phyloP scores from a whole-genome alignment of 2,888 invertebrate species.

The Thereva unica region DNA sequence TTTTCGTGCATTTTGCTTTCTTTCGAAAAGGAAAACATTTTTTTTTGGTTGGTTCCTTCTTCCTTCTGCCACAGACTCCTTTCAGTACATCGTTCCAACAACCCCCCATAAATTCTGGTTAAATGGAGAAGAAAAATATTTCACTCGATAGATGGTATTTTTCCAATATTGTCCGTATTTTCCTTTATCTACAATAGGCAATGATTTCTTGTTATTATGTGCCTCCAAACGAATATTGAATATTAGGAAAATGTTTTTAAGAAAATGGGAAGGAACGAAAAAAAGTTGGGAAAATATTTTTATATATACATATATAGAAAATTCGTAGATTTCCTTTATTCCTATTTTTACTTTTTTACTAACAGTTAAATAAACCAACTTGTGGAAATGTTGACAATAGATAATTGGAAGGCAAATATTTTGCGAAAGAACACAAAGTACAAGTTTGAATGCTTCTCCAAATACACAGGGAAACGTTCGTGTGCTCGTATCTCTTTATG shows the following conservation, averaged over 20 bases:
- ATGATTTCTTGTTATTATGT: background rate
- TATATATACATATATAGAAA: background rate
- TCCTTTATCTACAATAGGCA: no score
- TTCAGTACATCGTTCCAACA: no score
- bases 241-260: constrained; percentile 1
- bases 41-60: no score
- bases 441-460: constrained; percentile 15
- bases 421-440: constrained; percentile 11
- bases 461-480: constrained; percentile 4
- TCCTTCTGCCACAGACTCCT: no score
- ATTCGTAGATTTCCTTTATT: background rate
- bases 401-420: constrained; percentile 37
- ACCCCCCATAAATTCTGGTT: no score
- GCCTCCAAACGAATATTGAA: background rate
- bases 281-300: background rate
- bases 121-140: no score
- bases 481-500: constrained; percentile 1
- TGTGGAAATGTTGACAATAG: constrained; percentile 34
- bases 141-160: no score
- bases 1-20: no score
- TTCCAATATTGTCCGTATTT: no score
- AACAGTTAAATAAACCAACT: constrained; percentile 27
- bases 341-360: constrained; percentile 3
- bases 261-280: no score
- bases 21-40: no score